phyloP scores from a whole-genome alignment of 2,797 vertebrate species.

The Siniperca obscura region DNA sequence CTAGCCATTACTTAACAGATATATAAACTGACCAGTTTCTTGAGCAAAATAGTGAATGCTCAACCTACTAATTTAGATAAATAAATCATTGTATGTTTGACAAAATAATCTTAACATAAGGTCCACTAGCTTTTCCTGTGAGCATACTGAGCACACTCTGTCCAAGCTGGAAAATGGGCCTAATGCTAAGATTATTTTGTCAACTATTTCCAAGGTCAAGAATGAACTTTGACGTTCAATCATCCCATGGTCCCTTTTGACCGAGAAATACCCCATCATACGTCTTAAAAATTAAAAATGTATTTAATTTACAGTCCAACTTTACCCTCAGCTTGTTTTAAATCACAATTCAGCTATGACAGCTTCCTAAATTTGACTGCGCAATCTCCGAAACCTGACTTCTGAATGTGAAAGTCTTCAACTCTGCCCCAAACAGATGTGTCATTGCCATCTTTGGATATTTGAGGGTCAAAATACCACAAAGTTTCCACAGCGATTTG shows the following conservation, averaged over 20 bases:
- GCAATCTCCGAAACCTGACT: slow-evolving; percentile 24
- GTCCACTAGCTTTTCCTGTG: not conserved
- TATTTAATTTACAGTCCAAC: not conserved
- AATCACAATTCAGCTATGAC: not conserved
- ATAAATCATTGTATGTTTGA: slow-evolving; percentile 15
- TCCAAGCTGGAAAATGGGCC: not conserved
- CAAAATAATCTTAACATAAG: not conserved
- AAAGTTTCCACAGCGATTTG: slow-evolving; percentile 17
- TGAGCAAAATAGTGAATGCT: not conserved
- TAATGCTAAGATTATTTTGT: not conserved
- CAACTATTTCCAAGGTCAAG: not conserved
- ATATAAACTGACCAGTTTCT: not conserved
- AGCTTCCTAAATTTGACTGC: slow-evolving; percentile 7
- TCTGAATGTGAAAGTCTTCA: slow-evolving; percentile 16
- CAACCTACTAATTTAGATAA: not conserved
- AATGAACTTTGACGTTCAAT: not conserved
- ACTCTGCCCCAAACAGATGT: not conserved
- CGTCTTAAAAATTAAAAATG: not conserved
- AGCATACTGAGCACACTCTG: not conserved
- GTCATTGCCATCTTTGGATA: slow-evolving; percentile 33
- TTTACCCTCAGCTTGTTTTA: not conserved
- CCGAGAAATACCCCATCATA: not conserved
- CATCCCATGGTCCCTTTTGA: not conserved
- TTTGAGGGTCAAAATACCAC: slow-evolving; percentile 27
- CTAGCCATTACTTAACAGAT: not conserved